These are phyloP conservation scores for Lycodopsis pacificus DNA, from an alignment of 2,797 vertebrate genomes.

Conservation along the genomic window DNA sequence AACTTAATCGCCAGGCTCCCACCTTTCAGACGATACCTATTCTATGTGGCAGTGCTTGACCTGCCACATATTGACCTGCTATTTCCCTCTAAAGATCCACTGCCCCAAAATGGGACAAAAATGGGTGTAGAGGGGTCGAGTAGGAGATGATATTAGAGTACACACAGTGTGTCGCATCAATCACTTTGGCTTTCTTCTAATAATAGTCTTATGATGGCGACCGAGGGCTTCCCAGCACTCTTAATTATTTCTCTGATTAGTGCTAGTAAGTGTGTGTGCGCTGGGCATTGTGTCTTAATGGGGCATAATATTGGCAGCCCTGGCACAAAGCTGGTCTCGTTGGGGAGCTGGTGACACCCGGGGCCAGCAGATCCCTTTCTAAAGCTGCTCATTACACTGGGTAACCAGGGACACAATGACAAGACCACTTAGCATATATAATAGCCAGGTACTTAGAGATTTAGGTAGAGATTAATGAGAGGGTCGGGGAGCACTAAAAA, in stretches of 20 bases:
- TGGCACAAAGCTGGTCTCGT: constrained; percentile 62
- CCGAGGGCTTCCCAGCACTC: constrained; percentile 34
- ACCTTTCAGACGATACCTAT: not conserved
- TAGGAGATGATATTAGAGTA: not conserved
- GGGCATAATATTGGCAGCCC: constrained; percentile 66
- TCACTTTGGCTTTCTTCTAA: constrained; percentile 47
- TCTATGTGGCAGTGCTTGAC: not conserved
- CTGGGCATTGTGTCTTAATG: constrained; percentile 67
- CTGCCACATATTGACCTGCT: not conserved
- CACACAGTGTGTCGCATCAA: constrained; percentile 42
- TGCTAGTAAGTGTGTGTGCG: constrained; percentile 43
- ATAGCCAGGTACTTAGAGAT: constrained; percentile 57
- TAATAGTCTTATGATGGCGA: constrained; percentile 49
- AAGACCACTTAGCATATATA: constrained; percentile 70
- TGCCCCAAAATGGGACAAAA: not conserved
- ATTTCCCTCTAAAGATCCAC: not conserved
- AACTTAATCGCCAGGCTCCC: no score
- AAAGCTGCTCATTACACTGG: constrained; percentile 68
- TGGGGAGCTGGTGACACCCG: constrained; percentile 59
- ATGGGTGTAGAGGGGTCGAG: not conserved
- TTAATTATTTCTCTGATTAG: constrained; percentile 66
- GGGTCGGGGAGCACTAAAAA: constrained; percentile 15
- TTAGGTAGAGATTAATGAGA: constrained; percentile 57
- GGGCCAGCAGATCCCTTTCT: constrained; percentile 64
- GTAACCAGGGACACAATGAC: constrained; percentile 58